Evolutionary conservation across 2,113 vertebrate genomes (phyloP).

Genomic region (Isurus oxyrinchus): DNA sequence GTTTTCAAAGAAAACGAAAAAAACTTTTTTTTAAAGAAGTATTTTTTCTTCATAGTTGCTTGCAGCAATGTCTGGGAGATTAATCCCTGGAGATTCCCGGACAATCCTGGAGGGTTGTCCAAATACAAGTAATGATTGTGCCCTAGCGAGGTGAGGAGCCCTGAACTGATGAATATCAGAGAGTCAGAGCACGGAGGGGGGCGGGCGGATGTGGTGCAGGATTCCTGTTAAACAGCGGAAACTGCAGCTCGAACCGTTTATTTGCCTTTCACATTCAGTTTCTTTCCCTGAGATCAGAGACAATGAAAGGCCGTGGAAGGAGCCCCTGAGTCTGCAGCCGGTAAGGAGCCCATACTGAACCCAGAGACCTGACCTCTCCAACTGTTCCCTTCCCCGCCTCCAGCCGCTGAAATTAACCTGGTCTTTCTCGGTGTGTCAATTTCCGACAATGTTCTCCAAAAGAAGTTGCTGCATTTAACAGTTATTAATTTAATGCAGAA

Average conservation of each 20-base stretch:
- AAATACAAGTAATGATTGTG: not conserved
- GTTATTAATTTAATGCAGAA: not conserved
- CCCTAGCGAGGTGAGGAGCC: no score
- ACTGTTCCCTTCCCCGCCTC: no score
- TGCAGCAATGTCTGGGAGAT: not conserved
- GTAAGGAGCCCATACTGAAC: not conserved
- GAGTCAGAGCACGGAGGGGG: no score
- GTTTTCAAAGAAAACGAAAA: not conserved
- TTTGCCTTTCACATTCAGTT: not conserved
- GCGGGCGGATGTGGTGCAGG: constrained; percentile 32
- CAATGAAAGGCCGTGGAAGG: not conserved
- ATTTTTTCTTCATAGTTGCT: not conserved
- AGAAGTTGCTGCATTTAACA: not conserved
- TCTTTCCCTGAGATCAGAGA: not conserved
- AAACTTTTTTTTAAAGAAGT: no score
- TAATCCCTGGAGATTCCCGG: not conserved
- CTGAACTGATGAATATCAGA: not conserved
- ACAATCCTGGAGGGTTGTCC: not conserved
- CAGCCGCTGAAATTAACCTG: not conserved
- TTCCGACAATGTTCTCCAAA: not conserved
- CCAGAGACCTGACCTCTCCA: not conserved
- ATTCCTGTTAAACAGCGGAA: not conserved
- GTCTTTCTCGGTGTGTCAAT: no score
- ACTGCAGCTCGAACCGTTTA: not conserved
- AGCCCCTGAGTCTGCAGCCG: not conserved